Evolutionary conservation across 2,113 vertebrate species (phyloP).

Genomic region (Paracanthobrama guichenoti): DNA sequence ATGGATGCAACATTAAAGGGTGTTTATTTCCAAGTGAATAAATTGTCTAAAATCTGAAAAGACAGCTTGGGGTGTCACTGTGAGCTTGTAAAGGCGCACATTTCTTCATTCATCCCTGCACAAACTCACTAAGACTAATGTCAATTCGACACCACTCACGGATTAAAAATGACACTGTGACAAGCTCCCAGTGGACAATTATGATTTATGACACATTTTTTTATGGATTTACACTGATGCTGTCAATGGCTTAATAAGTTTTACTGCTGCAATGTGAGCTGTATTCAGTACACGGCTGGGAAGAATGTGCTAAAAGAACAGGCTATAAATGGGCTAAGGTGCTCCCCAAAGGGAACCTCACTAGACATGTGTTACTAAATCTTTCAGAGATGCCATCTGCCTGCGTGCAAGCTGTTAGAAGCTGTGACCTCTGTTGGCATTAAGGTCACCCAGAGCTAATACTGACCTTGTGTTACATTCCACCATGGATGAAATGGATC

Average conservation of each 20-base stretch:
- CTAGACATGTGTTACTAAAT: constrained; percentile 80
- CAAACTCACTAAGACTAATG: constrained; percentile 21
- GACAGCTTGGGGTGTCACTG: background rate
- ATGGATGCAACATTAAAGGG: background rate
- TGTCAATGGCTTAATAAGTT: constrained; percentile 52
- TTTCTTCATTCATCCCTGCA: background rate
- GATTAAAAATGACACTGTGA: constrained; percentile 34
- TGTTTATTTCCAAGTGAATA: background rate
- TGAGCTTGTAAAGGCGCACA: background rate
- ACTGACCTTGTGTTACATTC: constrained; percentile 52
- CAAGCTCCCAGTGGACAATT: constrained; percentile 13
- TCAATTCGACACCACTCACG: background rate
- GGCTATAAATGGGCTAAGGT: constrained; percentile 73
- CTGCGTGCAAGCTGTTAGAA: constrained; percentile 70
- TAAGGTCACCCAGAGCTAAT: constrained; percentile 71
- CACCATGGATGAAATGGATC: constrained; percentile 5
- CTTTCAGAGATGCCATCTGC: constrained; percentile 78
- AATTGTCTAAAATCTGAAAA: constrained; percentile 17
- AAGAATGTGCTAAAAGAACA: constrained; percentile 67
- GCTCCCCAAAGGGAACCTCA: constrained; percentile 72
- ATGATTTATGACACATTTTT: constrained; percentile 40
- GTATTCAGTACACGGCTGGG: constrained; percentile 63
- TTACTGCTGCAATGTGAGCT: constrained; percentile 58
- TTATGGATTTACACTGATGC: constrained; percentile 43
- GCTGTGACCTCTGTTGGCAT: constrained; percentile 71